These are phyloP conservation scores for Zalophus californianus DNA, from an alignment of 2,797 vertebrate species.

Conservation along the genomic window DNA sequence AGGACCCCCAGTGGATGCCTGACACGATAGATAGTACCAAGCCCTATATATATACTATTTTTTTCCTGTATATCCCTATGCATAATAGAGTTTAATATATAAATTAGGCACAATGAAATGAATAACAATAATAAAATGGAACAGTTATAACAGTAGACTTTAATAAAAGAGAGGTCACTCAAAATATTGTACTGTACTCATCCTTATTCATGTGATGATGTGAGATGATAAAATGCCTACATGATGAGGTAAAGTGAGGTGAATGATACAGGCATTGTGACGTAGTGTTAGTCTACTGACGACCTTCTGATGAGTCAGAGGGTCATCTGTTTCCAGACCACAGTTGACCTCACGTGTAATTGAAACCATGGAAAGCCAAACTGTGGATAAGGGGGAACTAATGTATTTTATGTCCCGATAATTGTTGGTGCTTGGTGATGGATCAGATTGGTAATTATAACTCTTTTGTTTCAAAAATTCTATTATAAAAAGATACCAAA, in stretches of 20 bases:
- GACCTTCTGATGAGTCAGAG: background rate
- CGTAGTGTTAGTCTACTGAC: background rate
- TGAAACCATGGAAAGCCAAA: background rate
- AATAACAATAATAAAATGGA: background rate
- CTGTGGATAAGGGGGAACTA: background rate
- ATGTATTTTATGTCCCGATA: background rate
- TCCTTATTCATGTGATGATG: background rate
- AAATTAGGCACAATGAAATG: background rate
- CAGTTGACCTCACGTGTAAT: background rate
- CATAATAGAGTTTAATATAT: background rate
- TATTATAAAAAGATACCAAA: background rate
- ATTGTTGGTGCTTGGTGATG: slow-evolving; percentile 10
- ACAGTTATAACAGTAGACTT: background rate
- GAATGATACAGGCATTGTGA: background rate
- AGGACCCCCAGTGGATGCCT: background rate
- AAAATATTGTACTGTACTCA: background rate
- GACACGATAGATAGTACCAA: background rate
- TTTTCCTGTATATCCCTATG: background rate
- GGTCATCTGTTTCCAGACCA: background rate
- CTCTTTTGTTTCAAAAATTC: background rate
- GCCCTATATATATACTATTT: background rate
- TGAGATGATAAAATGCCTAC: background rate
- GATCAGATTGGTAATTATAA: background rate
- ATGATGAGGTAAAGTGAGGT: background rate
- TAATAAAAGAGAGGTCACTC: background rate